Evolutionary conservation across 2,797 vertebrate genomes (phyloP).

Genomic region (Acomys russatus): DNA sequence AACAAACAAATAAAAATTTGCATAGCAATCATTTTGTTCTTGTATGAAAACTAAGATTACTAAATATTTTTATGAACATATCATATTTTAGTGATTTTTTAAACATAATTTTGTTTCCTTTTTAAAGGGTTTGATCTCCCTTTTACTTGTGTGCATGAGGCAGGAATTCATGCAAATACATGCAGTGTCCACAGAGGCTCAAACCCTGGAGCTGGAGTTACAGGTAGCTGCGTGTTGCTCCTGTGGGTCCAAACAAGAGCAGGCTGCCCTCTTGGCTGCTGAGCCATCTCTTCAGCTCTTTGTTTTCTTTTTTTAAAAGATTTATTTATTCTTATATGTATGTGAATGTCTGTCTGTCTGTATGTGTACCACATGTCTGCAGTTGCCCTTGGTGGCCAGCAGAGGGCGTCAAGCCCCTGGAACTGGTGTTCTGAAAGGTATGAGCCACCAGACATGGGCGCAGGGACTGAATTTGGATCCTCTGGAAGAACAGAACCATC

Average conservation of each 20-base stretch:
- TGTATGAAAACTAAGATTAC: not conserved
- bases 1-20: conserved; percentile 9
- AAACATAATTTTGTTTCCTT: not conserved
- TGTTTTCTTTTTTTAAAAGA: not conserved
- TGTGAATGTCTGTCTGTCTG: not conserved
- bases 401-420: not conserved
- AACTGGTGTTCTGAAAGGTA: not conserved
- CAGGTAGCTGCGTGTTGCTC: too few species aligned
- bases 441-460: not conserved
- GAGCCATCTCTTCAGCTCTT: not conserved
- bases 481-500: not conserved
- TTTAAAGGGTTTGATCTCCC: not conserved
- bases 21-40: not conserved
- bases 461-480: not conserved
- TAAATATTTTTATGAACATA: not conserved
- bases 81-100: not conserved
- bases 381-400: not conserved
- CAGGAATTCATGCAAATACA: not conserved
- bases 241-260: not conserved
- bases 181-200: not conserved
- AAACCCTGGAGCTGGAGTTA: not conserved
- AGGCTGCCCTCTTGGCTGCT: not conserved
- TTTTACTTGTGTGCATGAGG: not conserved
- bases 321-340: not conserved
- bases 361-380: not conserved